phyloP scores from a whole-genome alignment of 2,888 invertebrate genomes.

The Drosophila mercatorum region DNA sequence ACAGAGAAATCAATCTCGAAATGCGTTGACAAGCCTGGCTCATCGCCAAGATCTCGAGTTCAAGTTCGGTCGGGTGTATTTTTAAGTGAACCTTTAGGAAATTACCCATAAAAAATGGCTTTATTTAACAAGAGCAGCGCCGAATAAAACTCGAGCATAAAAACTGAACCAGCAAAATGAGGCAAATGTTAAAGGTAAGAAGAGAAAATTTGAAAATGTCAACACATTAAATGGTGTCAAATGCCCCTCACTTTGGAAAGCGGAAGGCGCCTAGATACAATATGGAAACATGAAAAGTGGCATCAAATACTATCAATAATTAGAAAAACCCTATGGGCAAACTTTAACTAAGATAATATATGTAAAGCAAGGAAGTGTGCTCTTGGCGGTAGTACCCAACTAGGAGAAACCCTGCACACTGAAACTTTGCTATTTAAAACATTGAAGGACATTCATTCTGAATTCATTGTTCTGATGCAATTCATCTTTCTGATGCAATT shows the following conservation, averaged over 20 bases:
- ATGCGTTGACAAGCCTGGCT: slow-evolving; percentile 70
- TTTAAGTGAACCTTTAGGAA: slow-evolving; percentile 67
- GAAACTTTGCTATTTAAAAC: too few species aligned
- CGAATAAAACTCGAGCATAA: slow-evolving; percentile 20
- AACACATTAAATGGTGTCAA: slow-evolving; percentile 14
- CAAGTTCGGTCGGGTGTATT: slow-evolving; percentile 47
- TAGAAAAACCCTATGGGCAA: too few species aligned
- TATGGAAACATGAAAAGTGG: slow-evolving; percentile 8
- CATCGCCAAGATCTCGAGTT: slow-evolving; percentile 33
- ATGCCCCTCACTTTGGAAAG: slow-evolving; percentile 42
- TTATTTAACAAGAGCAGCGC: slow-evolving; percentile 67
- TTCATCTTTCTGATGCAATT: too few species aligned
- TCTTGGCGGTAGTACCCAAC: too few species aligned
- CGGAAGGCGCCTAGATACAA: slow-evolving; percentile 34
- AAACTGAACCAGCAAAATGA: slow-evolving; percentile 22
- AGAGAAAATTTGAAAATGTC: slow-evolving; percentile 45
- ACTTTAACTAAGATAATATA: too few species aligned
- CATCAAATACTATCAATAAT: slow-evolving; percentile 40
- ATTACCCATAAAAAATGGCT: slow-evolving; percentile 83
- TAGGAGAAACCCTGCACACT: too few species aligned
- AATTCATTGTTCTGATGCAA: too few species aligned
- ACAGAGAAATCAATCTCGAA: slow-evolving; percentile 75
- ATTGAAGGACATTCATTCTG: too few species aligned
- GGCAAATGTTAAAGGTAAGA: slow-evolving; percentile 34
- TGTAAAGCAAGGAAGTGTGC: too few species aligned